phyloP scores from a whole-genome alignment of 2,888 invertebrate species.

The Dryadula phaetusa region DNA sequence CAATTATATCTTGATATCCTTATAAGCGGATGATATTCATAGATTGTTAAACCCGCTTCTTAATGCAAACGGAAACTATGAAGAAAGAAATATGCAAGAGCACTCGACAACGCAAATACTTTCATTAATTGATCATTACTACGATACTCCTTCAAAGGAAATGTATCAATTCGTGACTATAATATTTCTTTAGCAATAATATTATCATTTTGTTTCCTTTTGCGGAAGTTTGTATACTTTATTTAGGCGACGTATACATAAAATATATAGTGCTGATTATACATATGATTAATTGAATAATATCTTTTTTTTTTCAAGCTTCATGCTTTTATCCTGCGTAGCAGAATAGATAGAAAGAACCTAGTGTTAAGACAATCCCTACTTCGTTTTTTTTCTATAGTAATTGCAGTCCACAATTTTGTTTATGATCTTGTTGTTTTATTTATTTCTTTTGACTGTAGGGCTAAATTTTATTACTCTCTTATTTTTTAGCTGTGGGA shows the following conservation, averaged over 20 bases:
- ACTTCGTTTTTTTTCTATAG: too few species aligned
- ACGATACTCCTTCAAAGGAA: conserved; percentile 23
- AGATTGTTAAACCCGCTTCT: conserved; percentile 27
- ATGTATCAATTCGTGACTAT: conserved; percentile 23
- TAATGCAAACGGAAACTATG: conserved; percentile 31
- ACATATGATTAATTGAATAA: background rate
- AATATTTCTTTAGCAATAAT: conserved; percentile 7
- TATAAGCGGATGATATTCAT: background rate
- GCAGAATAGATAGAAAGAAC: too few species aligned
- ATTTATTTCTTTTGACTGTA: too few species aligned
- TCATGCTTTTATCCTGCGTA: too few species aligned
- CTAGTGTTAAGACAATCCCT: too few species aligned
- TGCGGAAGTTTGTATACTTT: background rate
- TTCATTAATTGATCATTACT: conserved; percentile 37
- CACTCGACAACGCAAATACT: conserved; percentile 33
- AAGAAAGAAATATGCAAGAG: conserved; percentile 33
- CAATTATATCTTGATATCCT: too few species aligned
- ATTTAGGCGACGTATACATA: background rate
- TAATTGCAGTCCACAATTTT: too few species aligned
- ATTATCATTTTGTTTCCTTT: background rate
- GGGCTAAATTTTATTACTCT: too few species aligned
- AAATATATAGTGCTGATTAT: background rate
- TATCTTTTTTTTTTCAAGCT: too few species aligned
- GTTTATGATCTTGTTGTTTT: too few species aligned
- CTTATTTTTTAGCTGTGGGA: too few species aligned